phyloP scores from a whole-genome alignment of 1,140 invertebrate genomes.

The Scaptomyza montana region DNA sequence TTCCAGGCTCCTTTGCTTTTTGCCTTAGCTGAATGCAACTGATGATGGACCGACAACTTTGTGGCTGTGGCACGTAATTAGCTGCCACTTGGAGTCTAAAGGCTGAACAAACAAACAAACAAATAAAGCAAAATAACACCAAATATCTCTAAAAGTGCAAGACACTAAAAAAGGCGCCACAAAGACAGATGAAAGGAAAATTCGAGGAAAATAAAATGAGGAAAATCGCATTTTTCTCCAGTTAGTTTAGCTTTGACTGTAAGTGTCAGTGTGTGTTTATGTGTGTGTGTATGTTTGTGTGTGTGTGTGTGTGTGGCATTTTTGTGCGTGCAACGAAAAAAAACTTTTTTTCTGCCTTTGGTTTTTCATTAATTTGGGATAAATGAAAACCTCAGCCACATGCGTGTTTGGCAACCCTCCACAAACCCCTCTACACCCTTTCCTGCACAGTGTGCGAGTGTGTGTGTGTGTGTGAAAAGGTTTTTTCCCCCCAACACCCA shows the following conservation, averaged over 20 bases:
- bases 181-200: slow-evolving; percentile 11
- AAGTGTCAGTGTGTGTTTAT: no score
- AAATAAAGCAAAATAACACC: slow-evolving; percentile 21
- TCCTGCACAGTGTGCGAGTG: slow-evolving; percentile 15
- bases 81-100: slow-evolving; percentile 40
- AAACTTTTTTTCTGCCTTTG: slow-evolving; percentile 33
- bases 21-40: slow-evolving; percentile 11
- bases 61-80: slow-evolving; percentile 43
- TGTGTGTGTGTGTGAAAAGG: slow-evolving; percentile 38
- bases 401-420: slow-evolving; percentile 32
- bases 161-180: slow-evolving; percentile 39
- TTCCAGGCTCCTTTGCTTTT: neutral
- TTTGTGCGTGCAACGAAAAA: slow-evolving; percentile 43
- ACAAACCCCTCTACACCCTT: neutral
- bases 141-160: slow-evolving; percentile 36
- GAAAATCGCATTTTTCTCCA: neutral
- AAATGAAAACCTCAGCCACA: slow-evolving; percentile 65
- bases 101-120: neutral
- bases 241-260: neutral
- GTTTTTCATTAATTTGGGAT: slow-evolving; percentile 69
- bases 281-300: no score
- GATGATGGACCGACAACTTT: slow-evolving; percentile 19
- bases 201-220: slow-evolving; percentile 13
- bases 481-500: slow-evolving; percentile 13
- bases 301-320: neutral